Evolutionary conservation across 2,888 invertebrate genomes (phyloP), one percentile per base, ranked within the genome.

Genomic region (Thymelicus sylvestris): DNA sequence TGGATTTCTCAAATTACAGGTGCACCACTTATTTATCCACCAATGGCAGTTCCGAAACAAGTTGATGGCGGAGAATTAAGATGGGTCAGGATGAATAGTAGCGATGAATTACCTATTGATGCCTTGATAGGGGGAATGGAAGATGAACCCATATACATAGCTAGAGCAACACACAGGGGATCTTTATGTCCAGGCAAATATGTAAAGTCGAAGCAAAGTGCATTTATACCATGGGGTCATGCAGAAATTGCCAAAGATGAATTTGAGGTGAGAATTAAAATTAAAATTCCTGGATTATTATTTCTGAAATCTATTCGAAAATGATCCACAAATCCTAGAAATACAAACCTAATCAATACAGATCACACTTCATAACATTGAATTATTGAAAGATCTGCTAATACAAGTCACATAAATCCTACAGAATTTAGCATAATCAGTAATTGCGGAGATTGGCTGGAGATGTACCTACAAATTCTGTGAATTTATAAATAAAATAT

Each of bases 121-220:
- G 96, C 97, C 7, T 90, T 97, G 65, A 95, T 96, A 67, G 96
- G 95, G 59, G 95, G 95, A 24, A 94, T 94, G 78, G 95, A 96
- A 80, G 91, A 93, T 72, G 96, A 95, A 79, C 91, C 94, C 2
- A 81, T 96, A 24, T 96, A 94, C 80, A 94, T 97, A 8, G 95
- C 96, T 31, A 93, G 97, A 77, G 96, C 96, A 7, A 86, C 89
- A 48, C 96, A 96, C 82, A 95, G 95, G 77, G 95, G 96, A 50
- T 96, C 95, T 39, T 84, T 97, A n/a, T 94, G 97, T 78, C 97
- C 97, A 72, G 97, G 97, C 44, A 97, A 97, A 88, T 93, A 96
- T 74, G 91, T 96, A 67, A 95, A 96, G 24, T 95, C 96, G 19
- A 96, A 96, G 81, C 95, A 95, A 10, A 93, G 94, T 2, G 95